Percentiles rank a stretch among this genome's conserved stretches.
Evolutionary conservation across 2,113 vertebrate species (phyloP).

Genomic region (Erpornis zantholeuca): DNA sequence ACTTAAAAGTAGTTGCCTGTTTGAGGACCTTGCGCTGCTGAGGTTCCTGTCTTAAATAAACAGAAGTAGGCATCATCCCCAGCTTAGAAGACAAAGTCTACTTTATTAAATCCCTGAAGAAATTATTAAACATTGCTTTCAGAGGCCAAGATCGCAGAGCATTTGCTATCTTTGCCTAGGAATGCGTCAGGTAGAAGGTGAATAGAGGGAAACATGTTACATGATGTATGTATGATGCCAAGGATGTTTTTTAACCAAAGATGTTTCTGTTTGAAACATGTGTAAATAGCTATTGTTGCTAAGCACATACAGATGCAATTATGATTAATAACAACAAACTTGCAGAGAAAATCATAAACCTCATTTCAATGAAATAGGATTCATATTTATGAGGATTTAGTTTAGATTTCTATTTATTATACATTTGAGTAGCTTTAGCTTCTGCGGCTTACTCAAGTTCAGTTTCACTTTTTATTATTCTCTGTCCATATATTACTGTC

Average conservation of each 20-base stretch:
- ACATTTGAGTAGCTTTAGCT: neutral
- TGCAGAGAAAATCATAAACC: neutral
- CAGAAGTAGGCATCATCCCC: neutral
- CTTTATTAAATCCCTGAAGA: neutral
- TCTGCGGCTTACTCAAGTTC: neutral
- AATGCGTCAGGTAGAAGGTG: neutral
- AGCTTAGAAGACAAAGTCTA: neutral
- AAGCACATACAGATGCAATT: neutral
- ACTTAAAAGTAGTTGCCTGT: neutral
- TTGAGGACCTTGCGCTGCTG: neutral
- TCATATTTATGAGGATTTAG: slow-evolving; percentile 13
- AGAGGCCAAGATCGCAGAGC: neutral
- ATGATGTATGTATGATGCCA: neutral
- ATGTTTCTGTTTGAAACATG: neutral
- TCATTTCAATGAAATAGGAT: neutral
- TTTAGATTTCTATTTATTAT: neutral
- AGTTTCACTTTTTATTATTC: slow-evolving; percentile 10
- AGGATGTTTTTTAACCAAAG: neutral
- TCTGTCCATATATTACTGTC: neutral
- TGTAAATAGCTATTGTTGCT: neutral
- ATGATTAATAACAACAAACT: neutral
- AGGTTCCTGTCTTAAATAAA: neutral
- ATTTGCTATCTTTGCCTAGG: neutral
- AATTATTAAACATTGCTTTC: neutral
- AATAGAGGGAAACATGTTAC: neutral